Percentiles rank a stretch among this genome's conserved stretches.
phyloP scores from a whole-genome alignment of 2,797 vertebrate genomes.

The Tenualosa ilisha region DNA sequence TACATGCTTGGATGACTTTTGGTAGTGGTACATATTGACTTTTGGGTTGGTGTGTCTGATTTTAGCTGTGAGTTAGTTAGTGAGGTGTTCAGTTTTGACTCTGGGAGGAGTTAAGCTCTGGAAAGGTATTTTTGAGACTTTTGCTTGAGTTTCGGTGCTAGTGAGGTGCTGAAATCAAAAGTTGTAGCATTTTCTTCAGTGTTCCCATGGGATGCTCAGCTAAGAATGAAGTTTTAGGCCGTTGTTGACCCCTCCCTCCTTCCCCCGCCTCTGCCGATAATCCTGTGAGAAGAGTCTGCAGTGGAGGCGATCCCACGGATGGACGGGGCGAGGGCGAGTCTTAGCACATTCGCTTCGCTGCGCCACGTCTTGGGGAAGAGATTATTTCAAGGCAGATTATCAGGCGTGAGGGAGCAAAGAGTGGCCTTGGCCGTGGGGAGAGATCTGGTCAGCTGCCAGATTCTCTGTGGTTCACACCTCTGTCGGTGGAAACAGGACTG shows the following conservation, averaged over 20 bases:
- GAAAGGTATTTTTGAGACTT: neutral
- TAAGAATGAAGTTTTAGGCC: neutral
- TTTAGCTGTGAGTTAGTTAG: no score
- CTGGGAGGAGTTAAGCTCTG: neutral
- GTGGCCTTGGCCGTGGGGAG: neutral
- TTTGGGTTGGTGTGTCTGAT: no score
- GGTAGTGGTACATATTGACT: no score
- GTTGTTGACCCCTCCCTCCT: neutral
- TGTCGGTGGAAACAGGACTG: conserved; percentile 45
- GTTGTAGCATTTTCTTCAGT: neutral
- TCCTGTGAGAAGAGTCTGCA: conserved; percentile 61
- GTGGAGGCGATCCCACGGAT: conserved; percentile 50
- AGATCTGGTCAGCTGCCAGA: conserved; percentile 59
- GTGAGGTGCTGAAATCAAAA: neutral
- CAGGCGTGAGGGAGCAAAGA: conserved; percentile 38
- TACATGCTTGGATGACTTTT: no score
- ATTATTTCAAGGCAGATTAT: conserved; percentile 64
- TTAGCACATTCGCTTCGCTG: conserved; percentile 52
- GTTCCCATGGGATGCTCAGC: neutral
- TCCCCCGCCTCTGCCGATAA: conserved; percentile 49
- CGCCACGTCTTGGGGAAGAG: conserved; percentile 61
- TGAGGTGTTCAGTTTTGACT: neutral
- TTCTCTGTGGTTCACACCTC: conserved; percentile 52
- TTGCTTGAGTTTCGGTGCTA: no score
- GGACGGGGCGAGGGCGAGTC: conserved; percentile 59